Percentiles rank a stretch among this genome's conserved stretches.
phyloP scores from a whole-genome alignment of 2,113 vertebrate genomes.

The Tupaia chinensis region DNA sequence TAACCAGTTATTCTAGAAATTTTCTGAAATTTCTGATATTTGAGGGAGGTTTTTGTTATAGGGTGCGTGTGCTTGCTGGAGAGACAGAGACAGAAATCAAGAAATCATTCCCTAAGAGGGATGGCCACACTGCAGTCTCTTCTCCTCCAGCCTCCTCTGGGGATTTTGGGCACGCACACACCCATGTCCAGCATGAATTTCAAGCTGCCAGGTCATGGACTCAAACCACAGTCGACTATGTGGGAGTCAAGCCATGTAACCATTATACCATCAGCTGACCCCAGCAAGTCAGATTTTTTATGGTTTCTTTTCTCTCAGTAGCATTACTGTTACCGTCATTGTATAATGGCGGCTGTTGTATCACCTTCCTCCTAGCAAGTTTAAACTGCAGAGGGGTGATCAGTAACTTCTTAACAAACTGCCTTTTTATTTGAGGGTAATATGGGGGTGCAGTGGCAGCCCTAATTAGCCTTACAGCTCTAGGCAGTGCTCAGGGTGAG shows the following conservation, averaged over 20 bases:
- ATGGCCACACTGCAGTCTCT: too few relatives aligned
- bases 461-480: background rate
- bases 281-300: background rate
- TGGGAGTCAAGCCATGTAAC: too few relatives aligned
- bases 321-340: background rate
- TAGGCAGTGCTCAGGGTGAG: background rate
- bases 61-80: too few relatives aligned
- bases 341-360: background rate
- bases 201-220: too few relatives aligned
- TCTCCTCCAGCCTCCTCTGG: too few relatives aligned
- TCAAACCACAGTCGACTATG: too few relatives aligned
- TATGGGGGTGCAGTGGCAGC: background rate
- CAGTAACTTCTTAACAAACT: background rate
- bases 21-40: slow-evolving; percentile 4
- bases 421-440: background rate
- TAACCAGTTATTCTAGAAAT: background rate
- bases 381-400: background rate
- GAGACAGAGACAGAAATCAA: too few relatives aligned
- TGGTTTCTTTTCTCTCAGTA: background rate
- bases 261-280: too few relatives aligned
- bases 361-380: background rate
- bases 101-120: too few relatives aligned
- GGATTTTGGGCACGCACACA: too few relatives aligned
- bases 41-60: background rate
- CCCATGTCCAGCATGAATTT: too few relatives aligned